Base-by-base conservation (phyloP, 2,888 invertebrate species). In the Cephus pygmeus region DNA sequence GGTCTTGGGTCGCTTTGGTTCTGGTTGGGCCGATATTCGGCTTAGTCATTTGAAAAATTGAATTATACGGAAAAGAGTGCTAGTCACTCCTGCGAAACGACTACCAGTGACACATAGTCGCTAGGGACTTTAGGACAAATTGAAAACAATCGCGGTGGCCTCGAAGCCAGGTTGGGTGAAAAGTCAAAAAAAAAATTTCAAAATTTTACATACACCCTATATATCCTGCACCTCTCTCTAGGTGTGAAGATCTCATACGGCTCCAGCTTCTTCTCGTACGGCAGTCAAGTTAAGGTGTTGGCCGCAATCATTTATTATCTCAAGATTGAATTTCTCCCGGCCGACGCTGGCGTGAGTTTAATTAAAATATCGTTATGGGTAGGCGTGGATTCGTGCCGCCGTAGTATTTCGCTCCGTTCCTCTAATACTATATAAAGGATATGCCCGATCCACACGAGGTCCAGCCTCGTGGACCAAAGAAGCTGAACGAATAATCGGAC, bases 311-410 rank as follows among this genome's bases (percentile, higher is more conserved):
- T 91, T 91, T 91, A 91, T 91, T 91, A 91, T 91, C 91, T 88
- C 87, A 87, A 91, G 91, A 91, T 91, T 91, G 91, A 91, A 91
- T 91, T 91, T 91, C 90, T 91, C 86, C 86, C 86, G 40, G 40
- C 40, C 86, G 85, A 87, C 85, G 85, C 86, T 68, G 88, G 88
- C 87, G 87, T 87, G 89, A 88, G 90, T 91, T 79, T 91, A 91
- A 91, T 91, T 91, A 91, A 91, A 91, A 91, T 91, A 91, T 91
- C 91, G 91, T 91, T 91, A 91, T 90, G 89, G 90, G 91, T 91
- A 90, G 91, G 91, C 91, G 91, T 90, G 90, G 89, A 79, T 81
- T 88, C 87, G 85, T 84, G 87, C 87, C 87, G 87, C 89, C 86
- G 86, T 85, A 86, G 83, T 83, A 85, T 86, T 84, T 84, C 79